phyloP scores from a whole-genome alignment of 1,140 invertebrate species.

The Tetramorium alpestre region DNA sequence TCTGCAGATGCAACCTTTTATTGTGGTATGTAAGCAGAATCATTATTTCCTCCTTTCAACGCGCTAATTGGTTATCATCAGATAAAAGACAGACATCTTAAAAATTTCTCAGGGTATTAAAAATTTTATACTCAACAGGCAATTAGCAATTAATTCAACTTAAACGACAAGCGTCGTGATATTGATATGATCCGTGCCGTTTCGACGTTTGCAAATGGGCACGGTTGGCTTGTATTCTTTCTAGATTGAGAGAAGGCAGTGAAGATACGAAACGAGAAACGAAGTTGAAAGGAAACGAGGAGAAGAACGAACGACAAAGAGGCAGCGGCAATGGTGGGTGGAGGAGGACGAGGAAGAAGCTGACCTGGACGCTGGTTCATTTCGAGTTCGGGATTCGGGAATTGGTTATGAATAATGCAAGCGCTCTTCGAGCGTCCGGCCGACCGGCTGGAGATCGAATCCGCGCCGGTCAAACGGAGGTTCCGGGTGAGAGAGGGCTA shows the following conservation, averaged over 20 bases:
- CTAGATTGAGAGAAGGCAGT: constrained; percentile 28
- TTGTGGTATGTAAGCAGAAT: not conserved
- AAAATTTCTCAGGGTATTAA: not conserved
- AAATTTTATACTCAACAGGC: not conserved
- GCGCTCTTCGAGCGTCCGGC: constrained; percentile 65
- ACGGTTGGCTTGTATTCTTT: not conserved
- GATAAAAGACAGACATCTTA: not conserved
- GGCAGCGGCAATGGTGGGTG: not conserved
- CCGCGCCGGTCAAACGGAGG: constrained; percentile 72
- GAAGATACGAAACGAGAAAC: constrained; percentile 47
- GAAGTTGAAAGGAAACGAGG: constrained; percentile 63
- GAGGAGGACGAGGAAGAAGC: constrained; percentile 48
- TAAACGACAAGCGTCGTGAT: not conserved
- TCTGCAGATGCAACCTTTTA: constrained; percentile 1
- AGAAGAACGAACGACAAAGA: constrained; percentile 47
- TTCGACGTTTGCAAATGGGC: constrained; percentile 10
- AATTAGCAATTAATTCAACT: not conserved
- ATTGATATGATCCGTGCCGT: not conserved
- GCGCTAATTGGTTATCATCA: not conserved
- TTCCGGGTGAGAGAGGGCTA: constrained; percentile 71
- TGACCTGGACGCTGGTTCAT: constrained; percentile 73
- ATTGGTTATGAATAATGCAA: constrained; percentile 79
- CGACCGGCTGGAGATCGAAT: constrained; percentile 75
- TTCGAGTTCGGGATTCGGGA: constrained; percentile 76
- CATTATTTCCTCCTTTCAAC: not conserved